phyloP scores from a whole-genome alignment of 2,113 vertebrate species.

The Boleophthalmus pectinirostris region DNA sequence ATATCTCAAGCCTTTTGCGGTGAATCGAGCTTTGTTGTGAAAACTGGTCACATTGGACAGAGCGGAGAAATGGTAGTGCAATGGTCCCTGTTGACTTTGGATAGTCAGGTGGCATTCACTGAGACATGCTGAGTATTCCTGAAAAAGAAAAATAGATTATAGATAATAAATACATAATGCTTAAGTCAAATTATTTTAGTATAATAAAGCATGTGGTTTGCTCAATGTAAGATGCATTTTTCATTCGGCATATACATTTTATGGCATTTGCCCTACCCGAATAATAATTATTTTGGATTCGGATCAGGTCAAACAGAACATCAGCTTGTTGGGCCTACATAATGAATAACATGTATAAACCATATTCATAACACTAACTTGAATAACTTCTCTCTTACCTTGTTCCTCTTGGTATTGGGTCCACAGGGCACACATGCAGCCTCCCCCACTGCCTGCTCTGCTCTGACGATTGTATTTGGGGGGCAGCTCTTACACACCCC shows the following conservation, averaged over 20 bases:
- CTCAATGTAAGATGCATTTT: no score
- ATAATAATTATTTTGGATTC: no score
- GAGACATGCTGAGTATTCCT: conserved; percentile 86
- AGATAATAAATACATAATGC: not conserved
- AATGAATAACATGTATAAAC: not conserved
- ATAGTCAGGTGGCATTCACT: conserved; percentile 83
- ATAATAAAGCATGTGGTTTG: no score
- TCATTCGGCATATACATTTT: no score
- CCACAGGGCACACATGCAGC: conserved; percentile 85
- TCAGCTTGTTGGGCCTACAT: not conserved
- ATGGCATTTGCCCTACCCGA: no score
- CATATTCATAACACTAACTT: not conserved
- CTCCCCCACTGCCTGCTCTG: conserved; percentile 77
- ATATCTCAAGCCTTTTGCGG: conserved; percentile 87
- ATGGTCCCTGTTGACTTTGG: conserved; percentile 35
- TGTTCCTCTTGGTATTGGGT: conserved; percentile 84
- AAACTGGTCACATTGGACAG: conserved; percentile 74
- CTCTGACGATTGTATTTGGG: conserved; percentile 78
- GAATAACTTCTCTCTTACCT: conserved; percentile 69
- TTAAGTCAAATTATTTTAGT: no score
- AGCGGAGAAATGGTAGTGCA: conserved; percentile 83
- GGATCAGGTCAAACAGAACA: no score
- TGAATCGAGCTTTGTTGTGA: conserved; percentile 84
- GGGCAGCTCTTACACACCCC: conserved; percentile 83
- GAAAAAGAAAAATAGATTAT: conserved; percentile 13